phyloP scores from a whole-genome alignment of 2,797 vertebrate genomes.

The Netta rufina region DNA sequence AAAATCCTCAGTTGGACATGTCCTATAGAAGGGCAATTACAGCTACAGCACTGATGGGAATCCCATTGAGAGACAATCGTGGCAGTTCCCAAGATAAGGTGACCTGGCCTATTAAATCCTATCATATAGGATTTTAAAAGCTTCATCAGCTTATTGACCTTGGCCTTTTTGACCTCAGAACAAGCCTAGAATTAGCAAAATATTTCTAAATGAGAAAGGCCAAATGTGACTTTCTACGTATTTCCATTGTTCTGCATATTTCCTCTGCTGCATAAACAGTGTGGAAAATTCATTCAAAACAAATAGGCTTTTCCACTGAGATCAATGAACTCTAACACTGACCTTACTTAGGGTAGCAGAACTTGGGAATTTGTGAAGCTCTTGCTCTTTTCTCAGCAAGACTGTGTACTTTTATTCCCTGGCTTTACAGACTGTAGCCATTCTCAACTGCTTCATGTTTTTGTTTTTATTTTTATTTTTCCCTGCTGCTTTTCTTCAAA shows the following conservation, averaged over 20 bases:
- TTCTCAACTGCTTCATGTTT: neutral
- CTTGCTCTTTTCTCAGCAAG: neutral
- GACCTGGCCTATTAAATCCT: neutral
- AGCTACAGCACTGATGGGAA: neutral
- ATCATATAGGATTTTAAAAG: neutral
- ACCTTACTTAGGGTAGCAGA: neutral
- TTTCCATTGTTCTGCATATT: neutral
- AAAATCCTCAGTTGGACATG: neutral
- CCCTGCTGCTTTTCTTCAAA: neutral
- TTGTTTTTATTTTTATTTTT: neutral
- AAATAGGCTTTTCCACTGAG: neutral
- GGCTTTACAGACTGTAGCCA: neutral
- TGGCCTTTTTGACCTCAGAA: neutral
- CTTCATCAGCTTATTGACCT: neutral
- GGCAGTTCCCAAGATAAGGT: neutral
- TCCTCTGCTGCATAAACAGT: neutral
- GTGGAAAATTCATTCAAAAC: neutral
- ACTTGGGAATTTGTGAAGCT: neutral
- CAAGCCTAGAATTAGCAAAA: neutral
- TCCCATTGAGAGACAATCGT: accelerated
- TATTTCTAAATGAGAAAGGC: neutral
- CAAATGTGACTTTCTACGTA: neutral
- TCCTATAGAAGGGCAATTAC: neutral
- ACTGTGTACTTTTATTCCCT: neutral
- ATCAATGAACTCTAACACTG: neutral